Conservation (phyloP, 2,797 vertebrate species). For the Sternarchorhynchus goeldii region DNA sequence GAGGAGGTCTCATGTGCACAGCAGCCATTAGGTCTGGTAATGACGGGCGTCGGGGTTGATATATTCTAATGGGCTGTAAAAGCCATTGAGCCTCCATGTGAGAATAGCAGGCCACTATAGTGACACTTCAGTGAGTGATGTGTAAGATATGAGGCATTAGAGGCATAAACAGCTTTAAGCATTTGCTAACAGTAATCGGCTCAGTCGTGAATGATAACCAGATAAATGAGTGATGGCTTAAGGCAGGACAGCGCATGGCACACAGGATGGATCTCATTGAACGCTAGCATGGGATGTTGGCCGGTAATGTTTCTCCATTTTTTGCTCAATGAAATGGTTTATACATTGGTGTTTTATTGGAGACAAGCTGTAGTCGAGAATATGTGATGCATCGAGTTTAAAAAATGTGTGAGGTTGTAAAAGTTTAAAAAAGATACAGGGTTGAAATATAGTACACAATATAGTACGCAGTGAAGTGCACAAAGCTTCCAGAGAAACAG, state of each 20-base stretch:
- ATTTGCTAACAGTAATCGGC: conserved; percentile 35
- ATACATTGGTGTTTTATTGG: background rate
- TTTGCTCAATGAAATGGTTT: background rate
- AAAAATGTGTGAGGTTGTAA: conserved; percentile 12
- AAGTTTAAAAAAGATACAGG: background rate
- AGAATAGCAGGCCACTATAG: conserved; percentile 59
- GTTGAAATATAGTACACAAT: background rate
- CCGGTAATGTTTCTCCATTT: background rate
- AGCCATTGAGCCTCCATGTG: conserved; percentile 56
- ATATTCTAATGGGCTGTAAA: conserved; percentile 68
- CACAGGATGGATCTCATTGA: background rate
- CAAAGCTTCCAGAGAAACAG: too few species aligned
- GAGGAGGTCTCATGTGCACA: conserved; percentile 24
- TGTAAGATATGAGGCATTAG: conserved; percentile 37
- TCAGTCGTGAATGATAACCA: conserved; percentile 20
- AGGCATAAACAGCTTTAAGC: conserved; percentile 34
- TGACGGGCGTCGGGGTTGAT: conserved; percentile 42
- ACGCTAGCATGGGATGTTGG: background rate
- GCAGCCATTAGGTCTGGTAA: conserved; percentile 47
- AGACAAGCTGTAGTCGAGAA: background rate
- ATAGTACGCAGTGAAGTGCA: too few species aligned
- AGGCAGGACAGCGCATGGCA: background rate
- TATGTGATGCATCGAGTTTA: conserved; percentile 19
- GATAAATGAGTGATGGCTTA: conserved; percentile 28
- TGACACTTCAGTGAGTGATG: conserved; percentile 50